Percentiles rank a stretch among this genome's conserved stretches.
phyloP scores from a whole-genome alignment of 1,140 invertebrate genomes.

The Aphaenogaster ashmeadi region DNA sequence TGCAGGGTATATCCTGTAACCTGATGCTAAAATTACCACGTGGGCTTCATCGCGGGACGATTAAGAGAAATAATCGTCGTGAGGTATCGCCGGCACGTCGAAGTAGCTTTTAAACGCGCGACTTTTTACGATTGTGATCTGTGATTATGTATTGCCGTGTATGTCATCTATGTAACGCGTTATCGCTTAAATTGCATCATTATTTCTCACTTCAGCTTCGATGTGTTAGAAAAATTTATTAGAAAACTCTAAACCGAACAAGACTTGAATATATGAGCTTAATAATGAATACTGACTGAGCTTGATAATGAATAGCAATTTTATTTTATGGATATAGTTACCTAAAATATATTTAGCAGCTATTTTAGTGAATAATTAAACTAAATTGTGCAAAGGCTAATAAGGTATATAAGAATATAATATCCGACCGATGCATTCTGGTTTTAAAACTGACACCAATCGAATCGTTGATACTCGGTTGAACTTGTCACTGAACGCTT shows the following conservation, averaged over 20 bases:
- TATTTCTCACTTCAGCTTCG: slow-evolving; percentile 29
- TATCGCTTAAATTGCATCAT: slow-evolving; percentile 29
- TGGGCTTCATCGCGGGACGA: slow-evolving; percentile 8
- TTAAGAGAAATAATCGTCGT: slow-evolving; percentile 47
- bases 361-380: not conserved
- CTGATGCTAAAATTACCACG: slow-evolving; percentile 50
- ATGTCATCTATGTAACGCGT: slow-evolving; percentile 19
- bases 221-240: not conserved
- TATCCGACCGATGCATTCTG: not conserved
- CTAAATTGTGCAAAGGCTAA: not conserved
- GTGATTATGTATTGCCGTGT: not conserved
- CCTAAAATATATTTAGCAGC: not conserved
- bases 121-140: not conserved
- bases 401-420: not conserved
- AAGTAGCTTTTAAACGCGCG: slow-evolving; percentile 43
- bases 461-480: not conserved
- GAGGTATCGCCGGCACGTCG: not conserved
- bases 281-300: not conserved
- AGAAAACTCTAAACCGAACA: not conserved
- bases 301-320: not conserved
- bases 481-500: not conserved
- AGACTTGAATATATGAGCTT: not conserved
- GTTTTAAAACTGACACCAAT: not conserved
- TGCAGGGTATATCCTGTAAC: slow-evolving; percentile 30
- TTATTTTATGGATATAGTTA: not conserved